Evolutionary conservation across 2,888 invertebrate genomes (phyloP).

Genomic region (Podabrus alpinus): DNA sequence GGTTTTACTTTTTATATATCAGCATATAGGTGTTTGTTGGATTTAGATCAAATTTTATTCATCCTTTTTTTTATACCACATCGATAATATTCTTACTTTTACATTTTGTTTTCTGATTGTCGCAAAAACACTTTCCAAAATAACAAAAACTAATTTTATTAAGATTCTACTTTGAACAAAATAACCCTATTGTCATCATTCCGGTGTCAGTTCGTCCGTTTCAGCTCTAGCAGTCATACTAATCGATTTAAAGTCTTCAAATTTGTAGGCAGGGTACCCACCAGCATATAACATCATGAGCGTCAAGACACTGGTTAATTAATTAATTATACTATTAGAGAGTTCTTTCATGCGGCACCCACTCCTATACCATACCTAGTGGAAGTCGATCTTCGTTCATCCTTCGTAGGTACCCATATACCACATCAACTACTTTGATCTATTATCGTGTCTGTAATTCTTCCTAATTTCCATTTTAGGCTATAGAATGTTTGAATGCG

Average conservation of each 20-base stretch:
- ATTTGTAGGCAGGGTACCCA: neutral
- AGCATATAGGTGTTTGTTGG: constrained; percentile 11
- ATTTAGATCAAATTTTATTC: constrained; percentile 7
- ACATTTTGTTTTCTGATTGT: neutral
- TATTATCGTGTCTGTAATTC: neutral
- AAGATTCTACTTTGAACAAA: neutral
- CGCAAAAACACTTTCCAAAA: neutral
- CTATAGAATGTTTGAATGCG: too few relatives aligned
- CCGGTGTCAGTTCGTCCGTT: neutral
- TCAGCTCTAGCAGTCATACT: neutral
- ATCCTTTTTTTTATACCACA: neutral
- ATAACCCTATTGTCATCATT: neutral
- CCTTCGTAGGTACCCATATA: neutral
- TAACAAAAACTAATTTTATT: neutral
- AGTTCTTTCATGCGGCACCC: neutral
- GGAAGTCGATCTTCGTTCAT: too few relatives aligned
- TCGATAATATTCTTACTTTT: neutral
- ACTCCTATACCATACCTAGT: neutral
- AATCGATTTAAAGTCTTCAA: neutral
- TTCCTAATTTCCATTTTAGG: neutral
- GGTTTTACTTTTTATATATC: constrained; percentile 11
- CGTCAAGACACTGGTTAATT: neutral
- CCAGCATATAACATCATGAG: neutral
- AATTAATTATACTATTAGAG: neutral
- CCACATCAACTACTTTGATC: neutral